Evolutionary conservation across 2,113 vertebrate species (phyloP).

Genomic region (Laticauda colubrina): DNA sequence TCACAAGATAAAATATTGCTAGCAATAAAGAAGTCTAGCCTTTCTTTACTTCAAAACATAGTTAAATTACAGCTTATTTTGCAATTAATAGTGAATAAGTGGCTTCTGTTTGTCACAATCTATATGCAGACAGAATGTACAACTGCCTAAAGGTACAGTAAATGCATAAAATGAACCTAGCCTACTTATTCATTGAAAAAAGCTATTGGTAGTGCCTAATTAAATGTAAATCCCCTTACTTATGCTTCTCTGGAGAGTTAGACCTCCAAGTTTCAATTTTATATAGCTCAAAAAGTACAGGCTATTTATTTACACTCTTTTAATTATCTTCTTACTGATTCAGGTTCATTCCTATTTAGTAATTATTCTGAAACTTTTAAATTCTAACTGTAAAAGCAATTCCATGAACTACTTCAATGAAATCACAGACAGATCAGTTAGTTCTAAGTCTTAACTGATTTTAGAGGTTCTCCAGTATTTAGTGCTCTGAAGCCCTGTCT

Average conservation of each 20-base stretch:
- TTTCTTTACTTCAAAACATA: background rate
- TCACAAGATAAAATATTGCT: background rate
- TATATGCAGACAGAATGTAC: background rate
- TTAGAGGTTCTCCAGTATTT: background rate
- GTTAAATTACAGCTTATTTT: slow-evolving; percentile 13
- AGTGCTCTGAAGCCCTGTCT: background rate
- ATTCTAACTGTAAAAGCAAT: background rate
- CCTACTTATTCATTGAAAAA: background rate
- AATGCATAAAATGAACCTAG: background rate
- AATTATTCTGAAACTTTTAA: background rate
- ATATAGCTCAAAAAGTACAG: background rate
- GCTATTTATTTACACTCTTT: background rate
- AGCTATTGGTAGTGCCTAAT: background rate
- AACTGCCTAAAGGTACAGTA: background rate
- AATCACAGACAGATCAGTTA: background rate
- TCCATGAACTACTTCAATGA: background rate
- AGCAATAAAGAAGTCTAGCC: slow-evolving; percentile 10
- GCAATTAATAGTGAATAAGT: slow-evolving; percentile 6
- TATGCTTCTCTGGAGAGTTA: background rate
- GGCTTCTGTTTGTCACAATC: background rate
- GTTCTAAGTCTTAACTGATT: background rate
- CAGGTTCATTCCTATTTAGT: background rate
- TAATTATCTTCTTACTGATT: background rate
- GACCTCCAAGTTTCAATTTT: background rate
- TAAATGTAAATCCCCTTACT: background rate